Conservation (phyloP, 2,113 vertebrate genomes). For the Cygnus buccinator region DNA sequence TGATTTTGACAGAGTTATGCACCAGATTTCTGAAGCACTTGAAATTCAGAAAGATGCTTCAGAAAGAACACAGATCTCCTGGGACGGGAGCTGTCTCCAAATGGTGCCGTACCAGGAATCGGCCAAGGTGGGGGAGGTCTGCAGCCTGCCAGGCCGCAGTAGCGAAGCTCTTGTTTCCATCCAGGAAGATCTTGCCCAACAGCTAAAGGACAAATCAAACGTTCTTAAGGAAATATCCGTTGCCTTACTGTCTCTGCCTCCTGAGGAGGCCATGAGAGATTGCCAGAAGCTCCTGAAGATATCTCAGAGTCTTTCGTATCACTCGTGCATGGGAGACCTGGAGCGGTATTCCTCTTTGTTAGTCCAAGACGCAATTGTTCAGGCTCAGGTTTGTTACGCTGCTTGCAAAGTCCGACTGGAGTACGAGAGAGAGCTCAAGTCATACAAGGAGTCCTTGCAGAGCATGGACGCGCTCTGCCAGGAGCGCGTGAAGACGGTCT, state of each 20-base stretch:
- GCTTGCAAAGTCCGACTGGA: conserved; percentile 85
- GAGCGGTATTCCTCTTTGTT: conserved; percentile 81
- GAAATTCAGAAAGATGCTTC: conserved; percentile 52
- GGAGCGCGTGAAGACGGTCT: conserved; percentile 79
- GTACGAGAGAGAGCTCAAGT: conserved; percentile 82
- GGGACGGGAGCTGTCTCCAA: conserved; percentile 70
- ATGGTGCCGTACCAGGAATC: conserved; percentile 76
- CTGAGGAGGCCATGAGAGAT: conserved; percentile 63
- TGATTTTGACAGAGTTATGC: conserved; percentile 81
- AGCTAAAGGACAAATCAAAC: conserved; percentile 86
- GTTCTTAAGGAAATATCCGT: conserved; percentile 84
- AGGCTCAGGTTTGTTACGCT: conserved; percentile 91
- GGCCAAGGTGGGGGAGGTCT: conserved; percentile 74
- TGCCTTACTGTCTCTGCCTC: conserved; percentile 79
- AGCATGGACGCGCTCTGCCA: conserved; percentile 80
- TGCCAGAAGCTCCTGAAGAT: conserved; percentile 80
- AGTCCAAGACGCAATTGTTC: conserved; percentile 89
- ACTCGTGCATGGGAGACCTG: conserved; percentile 69
- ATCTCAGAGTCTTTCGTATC: conserved; percentile 75
- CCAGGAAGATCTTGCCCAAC: conserved; percentile 85
- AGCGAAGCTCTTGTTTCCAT: conserved; percentile 77
- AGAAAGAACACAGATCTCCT: conserved; percentile 56
- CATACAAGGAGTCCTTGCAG: conserved; percentile 82
- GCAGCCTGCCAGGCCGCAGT: conserved; percentile 36
- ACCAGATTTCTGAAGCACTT: conserved; percentile 81